Evolutionary conservation across 2,888 invertebrate species (phyloP).

Genomic region (Apotomis betuletana): DNA sequence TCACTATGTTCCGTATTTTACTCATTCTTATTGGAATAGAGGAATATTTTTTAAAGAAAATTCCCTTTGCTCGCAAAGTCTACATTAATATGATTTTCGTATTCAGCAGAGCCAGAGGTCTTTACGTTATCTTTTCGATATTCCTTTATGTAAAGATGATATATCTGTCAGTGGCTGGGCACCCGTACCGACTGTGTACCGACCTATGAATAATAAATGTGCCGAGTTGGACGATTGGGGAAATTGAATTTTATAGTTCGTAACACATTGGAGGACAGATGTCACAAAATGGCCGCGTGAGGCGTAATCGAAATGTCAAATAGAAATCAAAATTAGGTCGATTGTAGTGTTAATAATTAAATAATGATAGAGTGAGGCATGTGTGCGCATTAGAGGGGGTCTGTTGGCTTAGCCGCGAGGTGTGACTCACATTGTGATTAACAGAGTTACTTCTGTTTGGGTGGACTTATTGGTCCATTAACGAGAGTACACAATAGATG

Average conservation of each 20-base stretch:
- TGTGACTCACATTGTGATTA: constrained; percentile 78
- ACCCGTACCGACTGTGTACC: constrained; percentile 67
- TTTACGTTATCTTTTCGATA: constrained; percentile 74
- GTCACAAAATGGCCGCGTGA: constrained; percentile 79
- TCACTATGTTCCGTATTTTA: too few relatives aligned
- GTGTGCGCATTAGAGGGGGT: constrained; percentile 62
- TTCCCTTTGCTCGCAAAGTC: constrained; percentile 31
- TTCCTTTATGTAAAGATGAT: constrained; percentile 82
- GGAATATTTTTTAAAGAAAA: constrained; percentile 7
- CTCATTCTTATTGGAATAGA: not conserved
- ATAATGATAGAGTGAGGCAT: constrained; percentile 71
- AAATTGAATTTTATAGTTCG: constrained; percentile 84
- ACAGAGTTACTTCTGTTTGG: constrained; percentile 81
- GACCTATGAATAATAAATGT: constrained; percentile 83
- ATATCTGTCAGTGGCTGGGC: constrained; percentile 81
- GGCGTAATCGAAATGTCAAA: constrained; percentile 81
- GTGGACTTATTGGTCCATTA: constrained; percentile 82
- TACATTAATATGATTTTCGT: constrained; percentile 73
- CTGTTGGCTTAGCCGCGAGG: constrained; percentile 58
- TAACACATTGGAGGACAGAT: constrained; percentile 82
- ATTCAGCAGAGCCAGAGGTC: constrained; percentile 66
- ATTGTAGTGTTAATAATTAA: constrained; percentile 83
- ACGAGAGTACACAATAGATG: constrained; percentile 70
- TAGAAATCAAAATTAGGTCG: constrained; percentile 83
- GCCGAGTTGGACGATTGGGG: constrained; percentile 81